phyloP scores from a whole-genome alignment of 1,140 invertebrate species.

The Pantala flavescens region DNA sequence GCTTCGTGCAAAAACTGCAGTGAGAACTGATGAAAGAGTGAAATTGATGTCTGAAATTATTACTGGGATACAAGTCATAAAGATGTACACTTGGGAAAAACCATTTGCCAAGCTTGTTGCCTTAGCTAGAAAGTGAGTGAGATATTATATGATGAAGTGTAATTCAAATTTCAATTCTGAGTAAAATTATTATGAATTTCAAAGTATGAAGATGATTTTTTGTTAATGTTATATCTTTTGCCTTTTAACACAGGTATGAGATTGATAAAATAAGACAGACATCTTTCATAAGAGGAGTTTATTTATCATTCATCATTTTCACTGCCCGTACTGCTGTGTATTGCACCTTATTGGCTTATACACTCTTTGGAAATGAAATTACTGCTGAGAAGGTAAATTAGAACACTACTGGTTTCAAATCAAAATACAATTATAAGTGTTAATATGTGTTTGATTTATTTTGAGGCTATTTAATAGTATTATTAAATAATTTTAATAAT shows the following conservation, averaged over 20 bases:
- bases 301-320: slow-evolving; percentile 56
- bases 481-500: too few relatives aligned
- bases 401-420: slow-evolving; percentile 31
- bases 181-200: neutral
- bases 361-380: slow-evolving; percentile 51
- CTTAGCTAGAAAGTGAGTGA: slow-evolving; percentile 19
- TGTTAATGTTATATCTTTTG: neutral
- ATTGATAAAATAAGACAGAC: slow-evolving; percentile 54
- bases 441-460: too few relatives aligned
- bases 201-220: neutral
- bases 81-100: slow-evolving; percentile 25
- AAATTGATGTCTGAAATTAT: slow-evolving; percentile 77
- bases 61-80: slow-evolving; percentile 46
- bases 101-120: slow-evolving; percentile 29
- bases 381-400: slow-evolving; percentile 57
- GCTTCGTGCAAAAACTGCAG: slow-evolving; percentile 52
- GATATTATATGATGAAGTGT: neutral
- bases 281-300: slow-evolving; percentile 58
- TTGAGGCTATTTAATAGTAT: too few relatives aligned
- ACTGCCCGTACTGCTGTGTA: slow-evolving; percentile 62
- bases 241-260: slow-evolving; percentile 42
- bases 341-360: slow-evolving; percentile 56
- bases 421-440: too few relatives aligned
- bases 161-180: neutral
- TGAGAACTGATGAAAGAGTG: slow-evolving; percentile 64